These are phyloP conservation scores for Hyles vespertilio DNA, from an alignment of 1,140 invertebrate species.

Conservation along the genomic window DNA sequence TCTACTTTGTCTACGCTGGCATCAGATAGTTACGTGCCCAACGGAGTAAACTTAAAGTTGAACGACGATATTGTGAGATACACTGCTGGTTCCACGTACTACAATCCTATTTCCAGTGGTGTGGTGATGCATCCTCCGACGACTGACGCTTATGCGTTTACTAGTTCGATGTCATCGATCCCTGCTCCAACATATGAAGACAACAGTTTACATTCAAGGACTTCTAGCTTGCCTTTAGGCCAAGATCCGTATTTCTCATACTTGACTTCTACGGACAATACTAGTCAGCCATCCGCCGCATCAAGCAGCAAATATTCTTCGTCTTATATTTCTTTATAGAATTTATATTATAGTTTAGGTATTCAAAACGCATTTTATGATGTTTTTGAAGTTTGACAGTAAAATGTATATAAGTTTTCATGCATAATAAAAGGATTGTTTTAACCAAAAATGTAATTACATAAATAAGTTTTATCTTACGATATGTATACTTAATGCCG, in stretches of 20 bases:
- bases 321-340: constrained; percentile 11
- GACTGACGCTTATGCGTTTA: constrained; percentile 48
- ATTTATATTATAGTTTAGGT: background rate
- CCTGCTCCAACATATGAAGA: constrained; percentile 56
- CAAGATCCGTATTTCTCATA: constrained; percentile 61
- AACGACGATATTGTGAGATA: constrained; percentile 55
- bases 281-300: constrained; percentile 33
- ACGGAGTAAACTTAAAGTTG: constrained; percentile 57
- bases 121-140: constrained; percentile 42
- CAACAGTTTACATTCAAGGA: constrained; percentile 33
- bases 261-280: constrained; percentile 39
- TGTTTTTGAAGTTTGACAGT: too few species aligned
- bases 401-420: too few species aligned
- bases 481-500: too few species aligned
- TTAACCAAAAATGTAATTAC: too few species aligned
- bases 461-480: too few species aligned
- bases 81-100: constrained; percentile 43
- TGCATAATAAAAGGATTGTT: too few species aligned
- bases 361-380: background rate
- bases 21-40: constrained; percentile 60
- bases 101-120: constrained; percentile 43
- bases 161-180: constrained; percentile 33
- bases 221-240: constrained; percentile 31
- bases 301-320: constrained; percentile 44
- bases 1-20: constrained; percentile 43